A percentile compares a stretch with the other conserved stretches of the same genome.
phyloP scores from a whole-genome alignment of 35 echinoderm and acorn worm genomes.

The Ptychodera flava region DNA sequence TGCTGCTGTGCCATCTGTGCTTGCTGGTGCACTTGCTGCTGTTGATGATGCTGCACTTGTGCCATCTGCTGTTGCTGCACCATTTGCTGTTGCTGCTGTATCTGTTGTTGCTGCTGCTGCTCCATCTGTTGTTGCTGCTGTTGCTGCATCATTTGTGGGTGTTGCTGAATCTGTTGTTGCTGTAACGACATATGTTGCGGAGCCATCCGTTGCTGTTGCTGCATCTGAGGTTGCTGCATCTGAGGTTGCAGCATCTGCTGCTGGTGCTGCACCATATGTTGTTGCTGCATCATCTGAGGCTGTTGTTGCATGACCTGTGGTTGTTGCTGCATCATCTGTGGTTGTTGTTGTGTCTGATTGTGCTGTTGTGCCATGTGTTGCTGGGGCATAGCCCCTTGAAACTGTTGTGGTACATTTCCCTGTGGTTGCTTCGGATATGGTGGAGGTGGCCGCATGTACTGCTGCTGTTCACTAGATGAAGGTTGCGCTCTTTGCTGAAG shows the following conservation, averaged over 20 bases:
- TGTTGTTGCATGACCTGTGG: constrained; percentile 17
- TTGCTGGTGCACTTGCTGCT: constrained; percentile 4
- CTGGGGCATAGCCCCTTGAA: not conserved
- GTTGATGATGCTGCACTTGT: not conserved
- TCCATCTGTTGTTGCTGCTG: constrained; percentile 27
- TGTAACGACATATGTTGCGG: not conserved
- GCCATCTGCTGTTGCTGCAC: not conserved
- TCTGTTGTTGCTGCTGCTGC: constrained; percentile 42
- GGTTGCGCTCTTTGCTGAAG: constrained; percentile 44
- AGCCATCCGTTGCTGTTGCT: constrained; percentile 27
- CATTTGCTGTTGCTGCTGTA: constrained; percentile 22
- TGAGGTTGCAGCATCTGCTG: constrained; percentile 17
- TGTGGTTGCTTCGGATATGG: not conserved
- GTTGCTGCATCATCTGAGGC: constrained; percentile 20
- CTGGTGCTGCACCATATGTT: constrained; percentile 22
- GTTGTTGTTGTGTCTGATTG: constrained; percentile 1
- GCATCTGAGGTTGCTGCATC: constrained; percentile 22
- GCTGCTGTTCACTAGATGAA: not conserved
- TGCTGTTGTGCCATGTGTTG: not conserved
- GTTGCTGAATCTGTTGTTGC: constrained; percentile 9
- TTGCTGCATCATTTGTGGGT: constrained; percentile 18
- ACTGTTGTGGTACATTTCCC: too few relatives aligned
- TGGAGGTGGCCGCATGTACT: not conserved
- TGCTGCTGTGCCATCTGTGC: constrained; percentile 15
- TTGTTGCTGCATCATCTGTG: constrained; percentile 9